Conservation (phyloP, 2,113 vertebrate genomes). For the Hemibagrus wyckioides region DNA sequence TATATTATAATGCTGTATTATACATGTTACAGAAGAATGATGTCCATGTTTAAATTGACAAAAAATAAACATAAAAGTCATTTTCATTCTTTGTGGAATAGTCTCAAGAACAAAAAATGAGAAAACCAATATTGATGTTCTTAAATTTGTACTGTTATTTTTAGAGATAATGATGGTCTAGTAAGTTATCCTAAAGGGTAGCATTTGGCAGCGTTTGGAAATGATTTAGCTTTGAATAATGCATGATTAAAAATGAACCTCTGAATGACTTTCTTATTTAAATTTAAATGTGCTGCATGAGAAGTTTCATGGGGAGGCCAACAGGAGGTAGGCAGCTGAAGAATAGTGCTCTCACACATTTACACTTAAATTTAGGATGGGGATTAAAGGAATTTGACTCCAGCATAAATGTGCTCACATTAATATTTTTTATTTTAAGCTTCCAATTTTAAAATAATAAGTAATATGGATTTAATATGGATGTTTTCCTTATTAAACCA, state of each 20-base stretch:
- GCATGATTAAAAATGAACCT: background rate
- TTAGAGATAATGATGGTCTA: background rate
- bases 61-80: background rate
- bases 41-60: background rate
- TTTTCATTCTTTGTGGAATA: background rate
- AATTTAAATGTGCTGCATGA: slow-evolving; percentile 9
- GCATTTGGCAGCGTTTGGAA: background rate
- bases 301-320: background rate
- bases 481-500: background rate
- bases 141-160: background rate
- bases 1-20: background rate
- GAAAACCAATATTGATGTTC: background rate
- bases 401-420: background rate
- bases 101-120: background rate
- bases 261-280: background rate
- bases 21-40: background rate
- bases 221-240: background rate
- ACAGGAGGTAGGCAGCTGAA: slow-evolving; percentile 10
- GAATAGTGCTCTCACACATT: background rate
- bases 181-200: background rate
- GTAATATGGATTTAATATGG: background rate
- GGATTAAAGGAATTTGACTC: background rate
- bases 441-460: background rate
- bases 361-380: background rate
- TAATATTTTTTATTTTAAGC: slow-evolving; percentile 8